Percentiles rank a stretch among this genome's conserved stretches.
These are phyloP conservation scores for Eurystomus gularis DNA, from an alignment of 2,113 vertebrate genomes.

Conservation along the genomic window DNA sequence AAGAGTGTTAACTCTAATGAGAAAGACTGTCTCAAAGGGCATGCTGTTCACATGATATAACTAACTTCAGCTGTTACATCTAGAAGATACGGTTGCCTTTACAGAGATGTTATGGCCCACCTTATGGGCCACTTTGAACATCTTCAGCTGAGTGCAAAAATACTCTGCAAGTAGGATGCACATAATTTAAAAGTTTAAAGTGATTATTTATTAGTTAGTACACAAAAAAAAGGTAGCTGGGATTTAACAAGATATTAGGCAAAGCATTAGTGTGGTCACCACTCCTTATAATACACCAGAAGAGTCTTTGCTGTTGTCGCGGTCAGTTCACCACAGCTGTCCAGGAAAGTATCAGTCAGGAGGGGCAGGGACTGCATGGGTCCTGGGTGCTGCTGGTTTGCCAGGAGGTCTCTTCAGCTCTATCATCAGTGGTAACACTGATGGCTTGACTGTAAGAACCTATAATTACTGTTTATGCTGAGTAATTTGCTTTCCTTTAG, in stretches of 20 bases:
- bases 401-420: neutral
- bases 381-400: neutral
- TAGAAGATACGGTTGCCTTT: neutral
- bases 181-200: neutral
- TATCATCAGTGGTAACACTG: neutral
- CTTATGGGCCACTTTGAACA: neutral
- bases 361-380: fast-evolving
- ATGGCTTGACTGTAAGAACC: neutral
- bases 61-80: neutral
- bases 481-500: neutral
- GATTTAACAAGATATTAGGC: neutral
- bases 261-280: neutral
- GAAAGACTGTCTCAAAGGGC: neutral
- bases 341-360: neutral
- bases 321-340: no score
- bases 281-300: neutral
- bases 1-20: neutral
- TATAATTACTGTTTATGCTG: neutral
- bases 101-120: neutral
- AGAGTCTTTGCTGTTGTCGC: neutral
- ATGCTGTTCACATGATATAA: neutral
- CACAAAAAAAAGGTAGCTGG: neutral
- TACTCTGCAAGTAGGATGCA: neutral
- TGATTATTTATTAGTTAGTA: neutral
- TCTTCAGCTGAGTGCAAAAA: neutral